These are phyloP conservation scores for Cacoxenus indagator DNA, from an alignment of 2,888 invertebrate genomes.

Conservation along the genomic window DNA sequence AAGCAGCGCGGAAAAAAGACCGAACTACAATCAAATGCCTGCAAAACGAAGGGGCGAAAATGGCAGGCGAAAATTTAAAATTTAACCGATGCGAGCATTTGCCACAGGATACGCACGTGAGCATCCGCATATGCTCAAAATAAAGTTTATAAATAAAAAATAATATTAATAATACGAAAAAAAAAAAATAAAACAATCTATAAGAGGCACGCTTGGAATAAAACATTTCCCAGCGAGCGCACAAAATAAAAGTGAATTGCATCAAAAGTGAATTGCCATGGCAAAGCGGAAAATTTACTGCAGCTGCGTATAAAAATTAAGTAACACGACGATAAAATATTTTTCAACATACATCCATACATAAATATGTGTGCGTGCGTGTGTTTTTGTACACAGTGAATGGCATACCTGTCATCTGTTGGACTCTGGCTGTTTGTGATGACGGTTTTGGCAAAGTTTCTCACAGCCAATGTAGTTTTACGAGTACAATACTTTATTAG, in stretches of 20 bases:
- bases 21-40: not conserved
- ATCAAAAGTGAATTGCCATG: not conserved
- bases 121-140: not conserved
- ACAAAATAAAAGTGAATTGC: not conserved
- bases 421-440: not conserved
- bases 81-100: not conserved
- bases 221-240: not conserved
- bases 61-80: not conserved
- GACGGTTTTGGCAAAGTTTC: not conserved
- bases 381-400: not conserved
- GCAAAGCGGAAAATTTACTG: not conserved
- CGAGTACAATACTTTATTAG: conserved; percentile 54
- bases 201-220: not conserved
- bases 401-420: not conserved
- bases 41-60: not conserved
- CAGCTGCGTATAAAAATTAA: not conserved
- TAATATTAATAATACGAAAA: not conserved
- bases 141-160: not conserved
- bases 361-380: not conserved
- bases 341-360: not conserved
- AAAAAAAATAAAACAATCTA: not conserved
- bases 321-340: not conserved
- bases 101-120: not conserved
- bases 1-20: conserved; percentile 38
- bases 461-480: conserved; percentile 5